A percentile compares a stretch with the other conserved stretches of the same genome.
Evolutionary conservation across 2,113 vertebrate genomes (phyloP).

Genomic region (Planiliza haematocheilus): DNA sequence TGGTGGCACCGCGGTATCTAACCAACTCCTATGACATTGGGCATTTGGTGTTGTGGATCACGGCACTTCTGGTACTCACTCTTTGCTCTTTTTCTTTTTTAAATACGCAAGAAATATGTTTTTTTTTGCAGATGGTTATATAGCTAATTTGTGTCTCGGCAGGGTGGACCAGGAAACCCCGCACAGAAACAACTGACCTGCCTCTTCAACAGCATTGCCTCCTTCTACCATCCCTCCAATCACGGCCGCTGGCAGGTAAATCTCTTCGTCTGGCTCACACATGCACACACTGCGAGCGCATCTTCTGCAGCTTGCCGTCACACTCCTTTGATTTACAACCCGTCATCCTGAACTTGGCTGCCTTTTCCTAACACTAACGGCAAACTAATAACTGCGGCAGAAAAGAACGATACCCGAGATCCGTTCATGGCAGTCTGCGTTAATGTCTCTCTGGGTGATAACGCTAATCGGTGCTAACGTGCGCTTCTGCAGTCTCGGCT

Average conservation of each 20-base stretch:
- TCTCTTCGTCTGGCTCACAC: neutral
- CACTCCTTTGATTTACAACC: constrained; percentile 51
- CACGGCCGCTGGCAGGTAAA: constrained; percentile 96
- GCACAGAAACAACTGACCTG: constrained; percentile 93
- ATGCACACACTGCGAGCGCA: constrained; percentile 27
- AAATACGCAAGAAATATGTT: neutral
- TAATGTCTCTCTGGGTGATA: constrained; percentile 43
- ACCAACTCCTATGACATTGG: constrained; percentile 93
- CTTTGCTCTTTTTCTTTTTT: neutral
- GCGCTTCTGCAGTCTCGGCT: constrained; percentile 74
- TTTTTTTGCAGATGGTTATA: neutral
- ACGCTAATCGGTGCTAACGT: constrained; percentile 22
- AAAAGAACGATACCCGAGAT: constrained; percentile 46
- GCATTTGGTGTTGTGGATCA: constrained; percentile 94
- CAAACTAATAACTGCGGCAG: constrained; percentile 47
- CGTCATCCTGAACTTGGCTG: constrained; percentile 42
- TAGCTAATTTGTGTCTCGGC: constrained; percentile 24
- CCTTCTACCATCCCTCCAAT: constrained; percentile 98
- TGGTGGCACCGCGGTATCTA: constrained; percentile 90
- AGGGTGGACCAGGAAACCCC: constrained; percentile 95
- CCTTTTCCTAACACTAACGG: constrained; percentile 30
- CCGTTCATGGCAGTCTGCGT: constrained; percentile 22
- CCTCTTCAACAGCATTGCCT: constrained; percentile 95
- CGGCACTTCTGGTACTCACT: constrained; percentile 89
- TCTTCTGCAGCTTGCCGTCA: constrained; percentile 42